These are phyloP conservation scores for Cryptocheilus praepositus DNA, from an alignment of 2,888 invertebrate genomes.

Conservation along the genomic window DNA sequence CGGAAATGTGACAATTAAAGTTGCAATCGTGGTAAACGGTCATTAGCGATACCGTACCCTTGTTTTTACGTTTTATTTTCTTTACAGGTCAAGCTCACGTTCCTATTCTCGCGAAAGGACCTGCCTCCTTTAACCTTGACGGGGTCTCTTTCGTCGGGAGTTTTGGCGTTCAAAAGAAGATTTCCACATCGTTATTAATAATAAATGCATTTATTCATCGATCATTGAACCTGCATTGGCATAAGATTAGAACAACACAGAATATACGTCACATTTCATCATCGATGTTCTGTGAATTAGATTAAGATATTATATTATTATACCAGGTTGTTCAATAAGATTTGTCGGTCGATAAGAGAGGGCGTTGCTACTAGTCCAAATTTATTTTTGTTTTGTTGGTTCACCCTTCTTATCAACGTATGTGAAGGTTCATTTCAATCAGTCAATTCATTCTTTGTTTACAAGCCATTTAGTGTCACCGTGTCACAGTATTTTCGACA, in stretches of 20 bases:
- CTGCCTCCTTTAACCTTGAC: not conserved
- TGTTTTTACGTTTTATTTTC: slow-evolving; percentile 1
- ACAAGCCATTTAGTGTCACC: no score
- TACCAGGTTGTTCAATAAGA: no score
- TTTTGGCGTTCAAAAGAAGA: not conserved
- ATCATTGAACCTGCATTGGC: slow-evolving; percentile 25
- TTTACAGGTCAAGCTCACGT: not conserved
- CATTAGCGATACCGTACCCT: not conserved
- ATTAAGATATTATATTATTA: no score
- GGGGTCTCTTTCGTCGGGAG: not conserved
- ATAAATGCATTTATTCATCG: slow-evolving; percentile 45
- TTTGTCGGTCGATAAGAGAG: no score
- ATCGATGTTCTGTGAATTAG: not conserved
- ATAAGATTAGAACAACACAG: slow-evolving; percentile 32
- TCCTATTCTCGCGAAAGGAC: not conserved
- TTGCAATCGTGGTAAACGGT: no score
- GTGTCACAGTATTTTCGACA: no score
- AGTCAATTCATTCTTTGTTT: no score
- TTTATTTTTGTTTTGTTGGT: no score
- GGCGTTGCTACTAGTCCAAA: no score
- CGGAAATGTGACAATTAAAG: no score
- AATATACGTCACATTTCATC: not conserved
- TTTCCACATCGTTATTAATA: slow-evolving; percentile 4
- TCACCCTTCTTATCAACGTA: no score
- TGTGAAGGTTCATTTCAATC: no score